These are phyloP conservation scores for Trachymyrmex septentrionalis DNA, from an alignment of 1,140 invertebrate genomes.

Conservation along the genomic window DNA sequence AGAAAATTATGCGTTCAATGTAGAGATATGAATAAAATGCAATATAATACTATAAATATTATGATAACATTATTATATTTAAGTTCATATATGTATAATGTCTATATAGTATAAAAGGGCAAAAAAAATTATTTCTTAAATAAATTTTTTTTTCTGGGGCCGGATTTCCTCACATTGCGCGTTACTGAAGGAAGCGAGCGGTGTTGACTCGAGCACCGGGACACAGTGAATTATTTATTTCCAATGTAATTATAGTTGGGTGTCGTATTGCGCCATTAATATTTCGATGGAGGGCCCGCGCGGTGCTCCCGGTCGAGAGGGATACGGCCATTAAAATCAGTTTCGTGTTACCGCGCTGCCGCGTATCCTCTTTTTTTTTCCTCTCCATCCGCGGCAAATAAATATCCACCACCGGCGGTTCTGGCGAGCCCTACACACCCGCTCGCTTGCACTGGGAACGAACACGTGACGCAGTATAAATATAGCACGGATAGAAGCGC, in stretches of 20 bases:
- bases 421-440: conserved; percentile 44
- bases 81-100: neutral
- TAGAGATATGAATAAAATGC: neutral
- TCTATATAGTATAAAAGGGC: neutral
- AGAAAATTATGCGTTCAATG: neutral
- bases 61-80: neutral
- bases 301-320: conserved; percentile 52
- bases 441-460: conserved; percentile 70
- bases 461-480: conserved; percentile 75
- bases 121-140: conserved; percentile 1
- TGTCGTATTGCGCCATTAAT: conserved; percentile 79
- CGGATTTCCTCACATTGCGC: neutral
- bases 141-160: neutral
- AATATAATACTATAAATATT: neutral
- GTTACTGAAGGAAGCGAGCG: conserved; percentile 24
- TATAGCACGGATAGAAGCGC: conserved; percentile 67
- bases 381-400: conserved; percentile 79
- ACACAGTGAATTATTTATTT: conserved; percentile 69
- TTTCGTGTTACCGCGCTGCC: conserved; percentile 80
- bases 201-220: conserved; percentile 54
- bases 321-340: conserved; percentile 82
- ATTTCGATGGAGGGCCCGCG: conserved; percentile 76
- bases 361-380: conserved; percentile 66
- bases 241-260: conserved; percentile 73
- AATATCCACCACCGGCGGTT: conserved; percentile 73